Base-by-base conservation (phyloP, 2,888 invertebrate genomes). In the Meghimatium bilineatum region DNA sequence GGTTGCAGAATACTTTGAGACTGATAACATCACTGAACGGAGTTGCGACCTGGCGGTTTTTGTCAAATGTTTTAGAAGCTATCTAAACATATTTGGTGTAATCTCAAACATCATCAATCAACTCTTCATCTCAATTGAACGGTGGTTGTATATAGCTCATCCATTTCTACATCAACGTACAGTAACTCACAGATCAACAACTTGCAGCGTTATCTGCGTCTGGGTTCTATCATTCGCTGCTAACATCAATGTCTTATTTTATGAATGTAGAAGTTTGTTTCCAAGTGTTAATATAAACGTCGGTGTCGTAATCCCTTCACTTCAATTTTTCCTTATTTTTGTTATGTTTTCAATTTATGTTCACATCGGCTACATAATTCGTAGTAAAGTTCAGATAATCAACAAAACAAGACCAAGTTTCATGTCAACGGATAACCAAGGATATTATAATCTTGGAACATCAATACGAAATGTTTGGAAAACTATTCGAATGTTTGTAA, bases 111-210 rank as follows among this genome's bases (percentile, higher is more conserved):
- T 36, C 23, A 14, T 3, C 29, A 67, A 69, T 34, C 36, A 52
- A 20, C 29, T 67, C 29, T 14, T 69, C 12, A 79, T 79, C n/a
- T 79, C 79, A 17, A 20, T 49, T 17, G 79, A 79, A 32, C 79
- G 79, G n/a, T 79, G 79, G 79, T 29, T 79, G 17, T 79, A 56
- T 34, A 79, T 79, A n/a, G 69, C 69, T 20, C 79, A 32, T 1
- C 79, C 79, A 14, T 79, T 79, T 36, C 23, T 67, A 3, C 79
- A 79, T 26, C 49, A 52, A 14, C 60, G 69, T 2, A 3, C 69
- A n/a, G 52, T 69, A 0, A 67, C n/a, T 3, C 20, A 17, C 23
- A 38, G 32, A 20, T 23, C 52, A 2, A 69, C 49, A 34, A n/a
- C 36, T 2, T 44, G 23, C 8, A 6, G 67, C 23, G 20, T 79